These are phyloP conservation scores for Acronicta aceris DNA, from an alignment of 2,888 invertebrate species.

Conservation along the genomic window DNA sequence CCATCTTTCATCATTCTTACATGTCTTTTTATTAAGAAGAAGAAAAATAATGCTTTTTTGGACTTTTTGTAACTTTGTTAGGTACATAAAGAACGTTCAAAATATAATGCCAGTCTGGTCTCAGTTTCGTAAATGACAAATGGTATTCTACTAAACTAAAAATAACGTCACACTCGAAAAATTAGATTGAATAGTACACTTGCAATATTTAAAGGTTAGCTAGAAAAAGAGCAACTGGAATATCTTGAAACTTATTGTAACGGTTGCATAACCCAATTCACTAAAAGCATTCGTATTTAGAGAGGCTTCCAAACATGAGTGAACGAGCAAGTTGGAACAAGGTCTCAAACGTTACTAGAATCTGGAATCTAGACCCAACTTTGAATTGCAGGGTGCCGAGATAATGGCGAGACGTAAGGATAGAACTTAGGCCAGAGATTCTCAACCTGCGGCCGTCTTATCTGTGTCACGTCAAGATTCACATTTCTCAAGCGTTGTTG, in stretches of 20 bases:
- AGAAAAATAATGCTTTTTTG: too few species aligned
- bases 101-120: too few species aligned
- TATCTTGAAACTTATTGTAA: slow-evolving; percentile 22
- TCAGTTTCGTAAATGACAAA: too few species aligned
- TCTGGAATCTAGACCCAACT: slow-evolving; percentile 47
- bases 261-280: slow-evolving; percentile 28
- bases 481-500: slow-evolving; percentile 14
- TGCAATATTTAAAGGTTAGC: neutral
- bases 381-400: slow-evolving; percentile 43
- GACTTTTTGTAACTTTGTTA: too few species aligned
- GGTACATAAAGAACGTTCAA: too few species aligned
- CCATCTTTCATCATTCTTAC: too few species aligned
- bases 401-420: slow-evolving; percentile 55
- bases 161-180: too few species aligned
- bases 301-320: slow-evolving; percentile 42
- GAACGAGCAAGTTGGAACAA: slow-evolving; percentile 48
- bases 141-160: too few species aligned
- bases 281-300: slow-evolving; percentile 45
- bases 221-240: slow-evolving; percentile 5
- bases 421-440: slow-evolving; percentile 31
- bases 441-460: slow-evolving; percentile 29
- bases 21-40: too few species aligned
- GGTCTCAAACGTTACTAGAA: slow-evolving; percentile 41
- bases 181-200: too few species aligned
- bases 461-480: slow-evolving; percentile 3